A percentile compares a stretch with the other conserved stretches of the same genome.
Evolutionary conservation across 2,797 vertebrate genomes (phyloP).

Genomic region (Sebastes cheni): DNA sequence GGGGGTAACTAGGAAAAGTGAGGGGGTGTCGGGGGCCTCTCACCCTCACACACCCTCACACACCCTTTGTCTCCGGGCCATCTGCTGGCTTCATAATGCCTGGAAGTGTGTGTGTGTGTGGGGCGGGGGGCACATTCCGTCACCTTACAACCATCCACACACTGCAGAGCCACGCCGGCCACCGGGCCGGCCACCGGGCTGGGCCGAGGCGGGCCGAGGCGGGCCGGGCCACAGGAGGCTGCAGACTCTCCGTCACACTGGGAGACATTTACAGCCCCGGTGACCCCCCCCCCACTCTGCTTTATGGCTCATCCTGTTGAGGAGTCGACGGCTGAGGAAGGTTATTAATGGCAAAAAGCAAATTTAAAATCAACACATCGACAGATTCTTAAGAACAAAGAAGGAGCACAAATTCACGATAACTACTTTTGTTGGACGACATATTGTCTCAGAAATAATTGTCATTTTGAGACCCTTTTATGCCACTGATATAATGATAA

Average conservation of each 20-base stretch:
- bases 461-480: too few species aligned
- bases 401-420: too few species aligned
- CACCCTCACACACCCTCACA: constrained; percentile 35
- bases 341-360: constrained; percentile 15
- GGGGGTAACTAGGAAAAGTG: constrained; percentile 3
- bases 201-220: not conserved
- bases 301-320: constrained; percentile 50
- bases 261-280: constrained; percentile 36
- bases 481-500: too few species aligned
- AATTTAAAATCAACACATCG: not conserved
- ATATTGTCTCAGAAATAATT: too few species aligned
- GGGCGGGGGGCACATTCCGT: constrained; percentile 57
- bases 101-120: constrained; percentile 22
- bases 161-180: constrained; percentile 8
- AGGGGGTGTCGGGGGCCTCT: constrained; percentile 13
- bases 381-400: too few species aligned
- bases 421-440: too few species aligned
- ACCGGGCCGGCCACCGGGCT: too few species aligned
- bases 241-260: constrained; percentile 25
- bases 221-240: constrained; percentile 31
- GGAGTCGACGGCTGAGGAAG: not conserved
- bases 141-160: constrained; percentile 50
- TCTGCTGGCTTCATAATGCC: constrained; percentile 72
- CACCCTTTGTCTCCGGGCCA: constrained; percentile 71
- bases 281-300: constrained; percentile 49